Base-by-base conservation (phyloP, 2,888 invertebrate genomes). In the Cheilosia variabilis region DNA sequence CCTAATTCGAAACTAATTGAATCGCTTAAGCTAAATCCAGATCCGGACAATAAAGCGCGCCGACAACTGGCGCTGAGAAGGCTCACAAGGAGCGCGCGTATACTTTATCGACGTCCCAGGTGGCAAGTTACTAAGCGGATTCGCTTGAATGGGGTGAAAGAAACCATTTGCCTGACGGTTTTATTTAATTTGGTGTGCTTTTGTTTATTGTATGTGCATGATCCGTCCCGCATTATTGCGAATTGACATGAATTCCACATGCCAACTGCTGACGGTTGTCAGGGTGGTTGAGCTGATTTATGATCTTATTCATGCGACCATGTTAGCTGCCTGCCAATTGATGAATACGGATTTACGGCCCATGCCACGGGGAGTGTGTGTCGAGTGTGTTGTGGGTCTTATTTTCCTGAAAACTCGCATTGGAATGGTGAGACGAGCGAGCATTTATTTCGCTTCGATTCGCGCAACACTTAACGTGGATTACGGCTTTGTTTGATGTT, bases 1-100 rank as follows among this genome's bases (percentile, higher is more conserved):
- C 57, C 81, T 86, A 72, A 86, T 86, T 86, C 81, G 76, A 81
- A 81, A 81, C 77, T 86, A 86, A 86, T 81, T 86, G 86, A 86
- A 80, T 86, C 71, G 84, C 71, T 80, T 80, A 84, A 77, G 71
- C 81, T 34, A 47, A 86, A 86, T 86, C 86, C 81, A 77, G 86
- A 86, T 81, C 52, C 37, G 15, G 62, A 50, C 76, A 86, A 81
- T 77, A 86, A 81, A 83, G 65, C 55, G 53, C 77, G 41, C 77
- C 71, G 43, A 60, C 53, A 53, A 43, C 57, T 31, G 15, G 9
- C 58, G 19, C n/a, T 41, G 41, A 60, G 50, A 22, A 50, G 50
- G 22, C 50, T 50, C 22, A 22, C 50, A 50, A 50, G 50, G 19
- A 19, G 52, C 24, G 19, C 45, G 41, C 41, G 24, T 66, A 27